Percentiles rank a stretch among this genome's conserved stretches.
phyloP scores from a whole-genome alignment of 2,797 vertebrate species.

The Echeneis naucrates region DNA sequence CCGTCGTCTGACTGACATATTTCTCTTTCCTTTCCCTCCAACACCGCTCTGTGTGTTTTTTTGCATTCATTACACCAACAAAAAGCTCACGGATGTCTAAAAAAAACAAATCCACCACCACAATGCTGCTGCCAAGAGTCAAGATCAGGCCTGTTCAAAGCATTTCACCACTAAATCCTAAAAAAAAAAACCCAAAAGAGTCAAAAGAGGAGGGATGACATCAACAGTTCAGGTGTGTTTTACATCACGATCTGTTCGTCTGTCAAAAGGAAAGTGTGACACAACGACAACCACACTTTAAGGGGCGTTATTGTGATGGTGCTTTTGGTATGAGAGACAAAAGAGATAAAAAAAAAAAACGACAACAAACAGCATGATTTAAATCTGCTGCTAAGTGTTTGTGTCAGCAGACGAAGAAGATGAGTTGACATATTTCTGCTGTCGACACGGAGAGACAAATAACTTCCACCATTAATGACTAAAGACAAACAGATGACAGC shows the following conservation, averaged over 20 bases:
- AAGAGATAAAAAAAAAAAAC: neutral
- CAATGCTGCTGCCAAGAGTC: neutral
- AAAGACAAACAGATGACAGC: neutral
- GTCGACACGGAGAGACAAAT: neutral
- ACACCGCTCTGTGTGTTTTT: neutral
- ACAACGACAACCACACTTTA: too few species aligned
- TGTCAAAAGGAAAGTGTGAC: neutral
- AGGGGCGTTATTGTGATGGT: neutral
- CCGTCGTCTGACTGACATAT: neutral
- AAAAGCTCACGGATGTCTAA: neutral
- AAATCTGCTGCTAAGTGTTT: neutral
- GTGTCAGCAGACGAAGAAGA: neutral
- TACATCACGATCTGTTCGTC: neutral
- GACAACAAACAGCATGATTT: neutral
- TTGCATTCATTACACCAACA: constrained; percentile 7
- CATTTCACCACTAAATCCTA: neutral
- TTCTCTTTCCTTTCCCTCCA: neutral
- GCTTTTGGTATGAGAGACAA: neutral
- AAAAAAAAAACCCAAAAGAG: constrained; percentile 9
- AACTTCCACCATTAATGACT: neutral
- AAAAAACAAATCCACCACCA: neutral
- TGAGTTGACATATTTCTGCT: neutral
- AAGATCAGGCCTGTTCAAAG: neutral
- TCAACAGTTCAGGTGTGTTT: constrained; percentile 10
- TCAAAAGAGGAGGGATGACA: neutral